Evolutionary conservation across 2,888 invertebrate species (phyloP).

Genomic region (Chaitophorus viminalis): DNA sequence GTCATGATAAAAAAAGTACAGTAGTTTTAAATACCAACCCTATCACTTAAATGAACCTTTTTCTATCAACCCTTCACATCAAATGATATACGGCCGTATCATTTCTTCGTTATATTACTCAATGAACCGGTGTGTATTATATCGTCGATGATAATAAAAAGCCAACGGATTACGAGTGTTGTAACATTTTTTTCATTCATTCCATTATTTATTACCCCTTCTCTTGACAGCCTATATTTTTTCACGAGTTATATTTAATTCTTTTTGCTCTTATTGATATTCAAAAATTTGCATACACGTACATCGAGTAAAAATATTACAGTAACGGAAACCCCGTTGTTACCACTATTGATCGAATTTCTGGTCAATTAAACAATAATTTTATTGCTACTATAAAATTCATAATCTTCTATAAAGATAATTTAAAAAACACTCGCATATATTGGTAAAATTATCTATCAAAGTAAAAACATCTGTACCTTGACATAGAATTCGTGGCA

Average conservation of each 20-base stretch:
- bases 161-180: constrained; percentile 59
- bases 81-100: constrained; percentile 56
- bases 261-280: constrained; percentile 54
- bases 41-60: constrained; percentile 59
- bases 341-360: constrained; percentile 37
- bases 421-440: constrained; percentile 22
- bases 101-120: constrained; percentile 61
- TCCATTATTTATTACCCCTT: constrained; percentile 54
- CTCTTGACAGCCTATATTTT: constrained; percentile 24
- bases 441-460: neutral
- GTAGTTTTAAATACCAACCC: constrained; percentile 53
- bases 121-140: constrained; percentile 57
- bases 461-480: constrained; percentile 6
- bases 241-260: constrained; percentile 42
- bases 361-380: constrained; percentile 61
- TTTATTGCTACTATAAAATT: constrained; percentile 13
- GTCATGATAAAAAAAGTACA: constrained; percentile 33
- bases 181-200: constrained; percentile 46
- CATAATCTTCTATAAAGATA: neutral
- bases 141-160: constrained; percentile 61
- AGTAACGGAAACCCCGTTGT: constrained; percentile 25
- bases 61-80: constrained; percentile 57
- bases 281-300: constrained; percentile 23
- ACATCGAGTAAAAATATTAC: neutral
- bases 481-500: constrained; percentile 4